Conservation (phyloP, 2,888 invertebrate genomes). For the Ryuthela nishihirai region DNA sequence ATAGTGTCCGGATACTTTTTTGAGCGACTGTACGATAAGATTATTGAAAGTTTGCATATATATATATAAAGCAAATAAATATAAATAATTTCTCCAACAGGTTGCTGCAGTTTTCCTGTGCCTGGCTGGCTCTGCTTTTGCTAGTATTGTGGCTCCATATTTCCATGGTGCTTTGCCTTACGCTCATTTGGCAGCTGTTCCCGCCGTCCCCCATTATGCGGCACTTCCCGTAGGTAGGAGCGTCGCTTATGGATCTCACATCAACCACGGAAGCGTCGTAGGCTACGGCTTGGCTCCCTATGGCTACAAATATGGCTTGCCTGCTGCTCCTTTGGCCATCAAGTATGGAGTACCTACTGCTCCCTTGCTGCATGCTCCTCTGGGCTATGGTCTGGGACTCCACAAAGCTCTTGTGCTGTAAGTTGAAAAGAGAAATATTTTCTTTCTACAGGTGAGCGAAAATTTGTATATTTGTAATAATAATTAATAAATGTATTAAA, state of each 20-base stretch:
- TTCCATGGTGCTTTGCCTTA: background rate
- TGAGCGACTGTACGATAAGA: too few relatives aligned
- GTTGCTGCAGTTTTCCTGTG: background rate
- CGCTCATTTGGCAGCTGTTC: background rate
- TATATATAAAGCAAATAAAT: too few relatives aligned
- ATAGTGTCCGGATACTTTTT: too few relatives aligned
- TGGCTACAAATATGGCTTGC: background rate
- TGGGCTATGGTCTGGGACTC: background rate
- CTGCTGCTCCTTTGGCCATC: background rate
- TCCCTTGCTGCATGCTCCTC: background rate
- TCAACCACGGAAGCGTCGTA: background rate
- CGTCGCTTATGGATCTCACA: background rate
- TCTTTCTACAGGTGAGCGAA: too few relatives aligned
- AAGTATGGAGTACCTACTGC: background rate
- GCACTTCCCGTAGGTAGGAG: background rate
- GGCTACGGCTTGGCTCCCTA: background rate
- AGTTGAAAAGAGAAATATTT: too few relatives aligned
- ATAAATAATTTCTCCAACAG: background rate
- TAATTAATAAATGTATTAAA: too few relatives aligned
- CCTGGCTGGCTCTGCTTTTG: background rate
- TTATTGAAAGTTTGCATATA: too few relatives aligned
- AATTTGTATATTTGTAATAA: too few relatives aligned
- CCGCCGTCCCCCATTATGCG: too few relatives aligned
- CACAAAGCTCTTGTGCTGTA: too few relatives aligned
- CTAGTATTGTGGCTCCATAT: background rate